These are phyloP conservation scores for Hyposoter dolosus DNA, from an alignment of 2,888 invertebrate genomes.

Conservation along the genomic window DNA sequence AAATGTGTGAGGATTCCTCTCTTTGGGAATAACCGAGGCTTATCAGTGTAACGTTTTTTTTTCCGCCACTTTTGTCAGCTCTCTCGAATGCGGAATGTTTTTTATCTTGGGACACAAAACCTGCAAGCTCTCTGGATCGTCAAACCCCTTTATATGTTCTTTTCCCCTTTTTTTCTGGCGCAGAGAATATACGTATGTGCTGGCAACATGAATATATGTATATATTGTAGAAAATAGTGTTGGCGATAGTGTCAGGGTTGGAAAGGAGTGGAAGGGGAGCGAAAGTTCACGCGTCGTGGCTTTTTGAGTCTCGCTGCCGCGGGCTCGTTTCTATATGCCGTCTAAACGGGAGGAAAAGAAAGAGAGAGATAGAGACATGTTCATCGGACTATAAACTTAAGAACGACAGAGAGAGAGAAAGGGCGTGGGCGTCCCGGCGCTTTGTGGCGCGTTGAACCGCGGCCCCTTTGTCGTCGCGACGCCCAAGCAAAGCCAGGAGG, in stretches of 20 bases:
- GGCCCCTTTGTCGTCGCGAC: conserved; percentile 82
- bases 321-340: conserved; percentile 39
- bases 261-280: conserved; percentile 57
- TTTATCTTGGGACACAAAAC: conserved; percentile 46
- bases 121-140: conserved; percentile 45
- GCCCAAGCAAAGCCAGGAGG: conserved; percentile 68
- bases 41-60: conserved; percentile 63
- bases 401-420: conserved; percentile 46
- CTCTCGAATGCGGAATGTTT: conserved; percentile 17
- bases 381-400: conserved; percentile 37
- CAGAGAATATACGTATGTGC: background rate
- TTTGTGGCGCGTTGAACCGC: conserved; percentile 85
- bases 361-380: conserved; percentile 32
- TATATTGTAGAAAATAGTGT: conserved; percentile 28
- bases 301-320: conserved; percentile 72
- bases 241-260: conserved; percentile 12
- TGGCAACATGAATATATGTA: background rate
- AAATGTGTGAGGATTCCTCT: conserved; percentile 54
- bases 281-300: conserved; percentile 80
- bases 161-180: conserved; percentile 1
- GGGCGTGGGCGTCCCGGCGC: conserved; percentile 82
- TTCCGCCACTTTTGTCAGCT: background rate
- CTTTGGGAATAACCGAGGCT: conserved; percentile 58
- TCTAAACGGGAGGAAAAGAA: conserved; percentile 6
- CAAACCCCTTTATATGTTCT: conserved; percentile 42